These are phyloP conservation scores for Eupithecia inturbata DNA, from an alignment of 2,888 invertebrate species.

Conservation along the genomic window DNA sequence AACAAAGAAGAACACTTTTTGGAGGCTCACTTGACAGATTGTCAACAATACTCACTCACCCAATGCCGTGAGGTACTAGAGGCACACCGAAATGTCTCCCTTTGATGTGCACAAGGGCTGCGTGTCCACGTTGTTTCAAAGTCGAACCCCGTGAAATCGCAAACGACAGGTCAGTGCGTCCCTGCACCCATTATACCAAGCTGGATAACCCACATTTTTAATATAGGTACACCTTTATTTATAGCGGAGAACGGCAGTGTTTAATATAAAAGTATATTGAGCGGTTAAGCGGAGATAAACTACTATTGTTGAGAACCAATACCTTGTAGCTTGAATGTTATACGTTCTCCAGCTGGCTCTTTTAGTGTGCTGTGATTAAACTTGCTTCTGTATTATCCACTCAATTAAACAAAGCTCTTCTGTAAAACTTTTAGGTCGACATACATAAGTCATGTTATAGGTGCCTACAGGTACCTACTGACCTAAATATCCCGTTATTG, in stretches of 20 bases:
- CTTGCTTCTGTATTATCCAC: background rate
- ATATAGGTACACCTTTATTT: constrained; percentile 32
- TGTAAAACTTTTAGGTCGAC: background rate
- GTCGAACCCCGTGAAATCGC: constrained; percentile 74
- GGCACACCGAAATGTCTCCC: constrained; percentile 45
- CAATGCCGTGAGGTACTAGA: constrained; percentile 35
- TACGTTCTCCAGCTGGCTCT: background rate
- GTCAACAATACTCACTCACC: constrained; percentile 21
- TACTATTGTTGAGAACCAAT: constrained; percentile 10
- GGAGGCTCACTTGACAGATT: constrained; percentile 8
- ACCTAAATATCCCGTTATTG: background rate
- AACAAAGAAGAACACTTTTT: background rate
- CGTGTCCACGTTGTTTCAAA: constrained; percentile 61
- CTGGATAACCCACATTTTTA: constrained; percentile 36
- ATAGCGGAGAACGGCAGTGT: constrained; percentile 24
- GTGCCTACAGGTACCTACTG: no score
- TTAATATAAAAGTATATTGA: constrained; percentile 18
- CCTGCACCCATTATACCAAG: constrained; percentile 56
- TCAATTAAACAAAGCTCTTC: background rate
- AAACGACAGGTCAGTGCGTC: constrained; percentile 72
- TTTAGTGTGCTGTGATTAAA: constrained; percentile 1
- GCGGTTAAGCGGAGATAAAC: constrained; percentile 5
- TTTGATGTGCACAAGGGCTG: constrained; percentile 52
- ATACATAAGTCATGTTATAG: no score
- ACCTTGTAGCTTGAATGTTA: constrained; percentile 6